Evolutionary conservation across 2,888 invertebrate species (phyloP).

Genomic region (Melanchra persicariae): DNA sequence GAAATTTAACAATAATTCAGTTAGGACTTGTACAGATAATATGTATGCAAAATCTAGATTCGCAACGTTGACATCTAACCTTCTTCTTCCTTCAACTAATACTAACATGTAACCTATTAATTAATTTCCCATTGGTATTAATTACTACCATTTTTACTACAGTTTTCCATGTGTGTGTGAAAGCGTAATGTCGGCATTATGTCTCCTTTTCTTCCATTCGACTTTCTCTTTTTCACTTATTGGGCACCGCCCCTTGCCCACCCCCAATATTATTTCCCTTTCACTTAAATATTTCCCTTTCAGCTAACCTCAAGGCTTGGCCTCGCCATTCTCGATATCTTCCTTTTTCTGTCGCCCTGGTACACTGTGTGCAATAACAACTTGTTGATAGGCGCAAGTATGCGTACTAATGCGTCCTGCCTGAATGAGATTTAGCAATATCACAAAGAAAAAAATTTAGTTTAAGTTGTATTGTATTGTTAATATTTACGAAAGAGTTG

Average conservation of each 20-base stretch:
- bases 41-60: too few species aligned
- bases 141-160: background rate
- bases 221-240: background rate
- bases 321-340: background rate
- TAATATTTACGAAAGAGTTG: too few species aligned
- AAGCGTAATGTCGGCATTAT: background rate
- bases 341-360: conserved; percentile 38
- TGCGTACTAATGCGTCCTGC: background rate
- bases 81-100: too few species aligned
- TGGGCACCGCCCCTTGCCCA: conserved; percentile 1
- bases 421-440: conserved; percentile 10
- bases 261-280: conserved; percentile 14
- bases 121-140: background rate
- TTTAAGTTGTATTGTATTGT: too few species aligned
- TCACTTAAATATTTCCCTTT: conserved; percentile 26
- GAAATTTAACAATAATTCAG: too few species aligned
- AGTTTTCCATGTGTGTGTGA: background rate
- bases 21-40: too few species aligned
- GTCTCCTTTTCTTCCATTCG: background rate
- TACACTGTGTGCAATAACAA: conserved; percentile 37
- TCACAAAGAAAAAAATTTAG: too few species aligned
- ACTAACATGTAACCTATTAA: background rate
- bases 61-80: too few species aligned
- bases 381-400: conserved; percentile 30
- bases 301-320: background rate